A percentile compares a stretch with the other conserved stretches of the same genome.
Conservation (phyloP, 2,797 vertebrate species). For the Macrochelys suwanniensis region DNA sequence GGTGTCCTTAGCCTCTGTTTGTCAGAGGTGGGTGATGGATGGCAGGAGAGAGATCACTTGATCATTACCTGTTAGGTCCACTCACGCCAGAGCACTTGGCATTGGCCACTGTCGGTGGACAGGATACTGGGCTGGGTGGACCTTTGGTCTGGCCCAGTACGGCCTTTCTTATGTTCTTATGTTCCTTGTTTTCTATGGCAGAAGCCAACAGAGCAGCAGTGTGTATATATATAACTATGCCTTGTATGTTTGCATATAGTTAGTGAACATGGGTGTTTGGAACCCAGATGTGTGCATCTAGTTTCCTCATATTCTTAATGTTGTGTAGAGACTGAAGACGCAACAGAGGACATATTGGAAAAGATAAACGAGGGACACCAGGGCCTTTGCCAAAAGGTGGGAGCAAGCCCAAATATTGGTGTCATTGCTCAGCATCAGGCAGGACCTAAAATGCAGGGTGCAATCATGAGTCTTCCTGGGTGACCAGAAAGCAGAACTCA, state of each 20-base stretch:
- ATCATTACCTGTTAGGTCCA: no score
- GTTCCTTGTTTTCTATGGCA: background rate
- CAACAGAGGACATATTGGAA: background rate
- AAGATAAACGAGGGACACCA: background rate
- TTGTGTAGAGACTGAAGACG: background rate
- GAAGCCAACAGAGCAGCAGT: background rate
- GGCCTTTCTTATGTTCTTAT: no score
- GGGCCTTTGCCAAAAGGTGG: background rate
- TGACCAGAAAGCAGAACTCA: background rate
- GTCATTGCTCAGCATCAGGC: background rate
- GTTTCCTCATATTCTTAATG: background rate
- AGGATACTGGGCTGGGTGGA: no score
- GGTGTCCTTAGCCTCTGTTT: no score
- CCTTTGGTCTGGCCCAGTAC: no score
- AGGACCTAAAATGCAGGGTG: background rate
- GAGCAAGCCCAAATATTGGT: background rate
- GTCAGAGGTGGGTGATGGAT: no score
- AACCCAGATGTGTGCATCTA: background rate
- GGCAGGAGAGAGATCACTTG: no score
- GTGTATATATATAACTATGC: background rate
- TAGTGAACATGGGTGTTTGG: fast-evolving
- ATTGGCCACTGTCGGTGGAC: no score
- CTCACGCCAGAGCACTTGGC: no score
- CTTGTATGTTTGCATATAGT: background rate
- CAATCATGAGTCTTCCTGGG: background rate